Base-by-base conservation (phyloP, 2,113 vertebrate species). In the Parotia lawesii region DNA sequence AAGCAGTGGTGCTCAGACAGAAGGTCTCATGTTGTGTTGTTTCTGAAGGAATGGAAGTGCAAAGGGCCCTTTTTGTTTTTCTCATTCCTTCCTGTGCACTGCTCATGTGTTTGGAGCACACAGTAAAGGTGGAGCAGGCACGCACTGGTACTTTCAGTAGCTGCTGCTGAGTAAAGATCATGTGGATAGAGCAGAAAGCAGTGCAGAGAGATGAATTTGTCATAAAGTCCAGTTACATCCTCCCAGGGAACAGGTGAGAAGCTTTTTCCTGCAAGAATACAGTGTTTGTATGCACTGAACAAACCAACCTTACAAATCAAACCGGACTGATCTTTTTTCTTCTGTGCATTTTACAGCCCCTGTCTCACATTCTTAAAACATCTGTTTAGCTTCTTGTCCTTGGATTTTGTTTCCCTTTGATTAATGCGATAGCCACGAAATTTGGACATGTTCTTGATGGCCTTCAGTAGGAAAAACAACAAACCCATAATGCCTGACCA, bases 361-460 rank as follows among this genome's bases (percentile, higher is more conserved):
- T 47, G 67, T 81, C 92, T 95, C 79, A 57, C 95, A 93, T 96
- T 97, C 96, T 97, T 79, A 51, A 96, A 95, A 94, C 95, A 96
- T 96, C 95, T 96, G 95, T 86, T 97, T 92, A 95, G 95, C 91
- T 95, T 95, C 87, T 90, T 94, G 92, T 87, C 92, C 85, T 77
- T 93, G 96, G 96, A 92, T 85, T 98, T 97, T 97, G 97, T 98
- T 98, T 98, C 97, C 96, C 97, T 98, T 98, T 98, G 97, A 98
- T 98, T 98, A 97, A 97, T 91, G 91, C 87, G 98, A 98, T 98
- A 98, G 96, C 97, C 97, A 97, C 91, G 31, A 98, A 98, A 98
- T 98, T 97, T 96, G 96, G 97, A 96, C 97, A 95, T 97, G 97
- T 96, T 97, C 97, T 97, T 97, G 98, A 98, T 97, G 97, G 97